Evolutionary conservation across 53 echinoderm and acorn worm species (phyloP).

Genomic region (Zoroaster sp.): DNA sequence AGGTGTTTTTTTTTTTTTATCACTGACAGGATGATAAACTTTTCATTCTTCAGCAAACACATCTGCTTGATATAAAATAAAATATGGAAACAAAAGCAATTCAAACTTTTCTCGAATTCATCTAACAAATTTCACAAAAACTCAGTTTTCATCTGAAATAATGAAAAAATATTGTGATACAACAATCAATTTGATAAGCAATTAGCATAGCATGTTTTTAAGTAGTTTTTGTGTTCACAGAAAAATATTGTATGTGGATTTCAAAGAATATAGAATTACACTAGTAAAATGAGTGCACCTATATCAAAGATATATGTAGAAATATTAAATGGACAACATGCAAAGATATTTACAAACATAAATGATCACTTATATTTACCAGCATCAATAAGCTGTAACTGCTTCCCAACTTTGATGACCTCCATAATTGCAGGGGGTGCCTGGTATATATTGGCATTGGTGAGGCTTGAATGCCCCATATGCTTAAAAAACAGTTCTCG

Average conservation of each 20-base stretch:
- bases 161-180: too few relatives aligned
- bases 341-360: too few relatives aligned
- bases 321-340: too few relatives aligned
- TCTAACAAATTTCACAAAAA: too few relatives aligned
- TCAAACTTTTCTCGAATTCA: neutral
- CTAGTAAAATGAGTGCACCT: too few relatives aligned
- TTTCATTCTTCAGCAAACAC: neutral
- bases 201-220: too few relatives aligned
- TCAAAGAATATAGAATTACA: too few relatives aligned
- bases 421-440: slow-evolving; percentile 62
- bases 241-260: too few relatives aligned
- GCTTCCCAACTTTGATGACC: slow-evolving; percentile 44
- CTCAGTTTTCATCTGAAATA: too few relatives aligned
- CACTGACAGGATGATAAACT: neutral
- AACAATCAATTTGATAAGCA: too few relatives aligned
- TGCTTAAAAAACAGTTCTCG: slow-evolving; percentile 53
- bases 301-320: too few relatives aligned
- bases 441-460: slow-evolving; percentile 72
- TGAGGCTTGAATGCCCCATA: slow-evolving; percentile 68
- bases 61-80: neutral
- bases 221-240: too few relatives aligned
- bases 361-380: neutral
- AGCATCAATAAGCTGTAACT: slow-evolving; percentile 48
- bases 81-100: neutral
- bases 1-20: neutral